These are phyloP conservation scores for Phortica variegata DNA, from an alignment of 1,140 invertebrate species.

Conservation along the genomic window DNA sequence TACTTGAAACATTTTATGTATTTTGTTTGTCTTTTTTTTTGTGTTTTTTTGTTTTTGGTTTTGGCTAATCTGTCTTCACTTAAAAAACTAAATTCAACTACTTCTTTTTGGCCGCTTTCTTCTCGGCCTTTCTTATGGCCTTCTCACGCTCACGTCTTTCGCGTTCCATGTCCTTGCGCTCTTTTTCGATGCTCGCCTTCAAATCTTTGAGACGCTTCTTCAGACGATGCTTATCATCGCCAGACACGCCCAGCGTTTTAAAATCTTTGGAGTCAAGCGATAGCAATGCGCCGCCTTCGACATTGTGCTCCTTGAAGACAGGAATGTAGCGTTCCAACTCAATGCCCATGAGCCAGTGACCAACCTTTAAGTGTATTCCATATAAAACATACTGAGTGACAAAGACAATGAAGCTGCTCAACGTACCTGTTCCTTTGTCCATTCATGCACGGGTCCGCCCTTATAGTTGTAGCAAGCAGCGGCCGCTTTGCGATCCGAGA, in stretches of 20 bases:
- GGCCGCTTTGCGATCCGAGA: slow-evolving; percentile 48
- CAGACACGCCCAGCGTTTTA: slow-evolving; percentile 78
- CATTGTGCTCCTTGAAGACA: slow-evolving; percentile 79
- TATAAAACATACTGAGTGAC: too few relatives aligned
- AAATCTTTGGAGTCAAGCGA: slow-evolving; percentile 84
- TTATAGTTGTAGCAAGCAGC: slow-evolving; percentile 65
- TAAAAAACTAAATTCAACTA: slow-evolving; percentile 57
- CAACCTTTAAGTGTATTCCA: slow-evolving; percentile 67
- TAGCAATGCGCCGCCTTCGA: slow-evolving; percentile 79
- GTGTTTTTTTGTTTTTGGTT: slow-evolving; percentile 52
- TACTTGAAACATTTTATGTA: too few relatives aligned
- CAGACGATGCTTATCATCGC: slow-evolving; percentile 78
- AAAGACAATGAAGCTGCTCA: too few relatives aligned
- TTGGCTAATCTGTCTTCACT: slow-evolving; percentile 27
- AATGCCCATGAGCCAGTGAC: slow-evolving; percentile 81
- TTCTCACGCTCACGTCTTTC: slow-evolving; percentile 78
- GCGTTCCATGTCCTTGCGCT: slow-evolving; percentile 70
- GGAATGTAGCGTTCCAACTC: slow-evolving; percentile 81
- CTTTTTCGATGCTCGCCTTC: slow-evolving; percentile 75
- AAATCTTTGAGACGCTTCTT: slow-evolving; percentile 90
- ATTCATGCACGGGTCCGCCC: slow-evolving; percentile 72
- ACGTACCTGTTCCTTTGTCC: slow-evolving; percentile 87
- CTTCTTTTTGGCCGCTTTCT: slow-evolving; percentile 70
- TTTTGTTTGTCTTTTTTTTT: too few relatives aligned
- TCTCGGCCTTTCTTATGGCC: slow-evolving; percentile 76